phyloP scores from a whole-genome alignment of 2,797 vertebrate species.

The Fundulus diaphanus region DNA sequence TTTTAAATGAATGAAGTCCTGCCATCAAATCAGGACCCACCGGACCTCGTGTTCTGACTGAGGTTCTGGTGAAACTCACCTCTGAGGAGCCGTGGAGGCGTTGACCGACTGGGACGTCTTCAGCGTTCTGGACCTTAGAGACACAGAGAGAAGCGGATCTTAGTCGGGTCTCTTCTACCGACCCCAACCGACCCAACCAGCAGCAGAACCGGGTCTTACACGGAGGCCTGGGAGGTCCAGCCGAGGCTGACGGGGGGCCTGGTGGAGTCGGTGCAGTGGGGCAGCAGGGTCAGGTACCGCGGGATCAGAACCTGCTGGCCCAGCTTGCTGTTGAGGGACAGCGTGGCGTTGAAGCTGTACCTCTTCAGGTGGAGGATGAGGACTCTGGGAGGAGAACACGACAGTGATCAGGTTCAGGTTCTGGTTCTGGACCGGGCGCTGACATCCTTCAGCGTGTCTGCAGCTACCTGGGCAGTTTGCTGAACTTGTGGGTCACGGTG shows the following conservation, averaged over 20 bases:
- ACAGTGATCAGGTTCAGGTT: too few species aligned
- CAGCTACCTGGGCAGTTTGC: constrained; percentile 93
- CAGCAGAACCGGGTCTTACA: constrained; percentile 78
- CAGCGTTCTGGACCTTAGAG: constrained; percentile 88
- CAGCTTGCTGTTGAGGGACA: constrained; percentile 96
- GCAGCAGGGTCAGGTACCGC: constrained; percentile 90
- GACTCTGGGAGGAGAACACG: constrained; percentile 78
- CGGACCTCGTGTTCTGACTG: neutral
- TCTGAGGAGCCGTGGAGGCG: constrained; percentile 71
- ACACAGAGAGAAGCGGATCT: constrained; percentile 18
- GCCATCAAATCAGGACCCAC: neutral
- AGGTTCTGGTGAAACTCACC: constrained; percentile 62
- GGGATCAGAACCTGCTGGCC: constrained; percentile 98
- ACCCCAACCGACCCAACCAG: too few species aligned
- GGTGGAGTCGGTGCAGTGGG: constrained; percentile 93
- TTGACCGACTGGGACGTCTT: constrained; percentile 92
- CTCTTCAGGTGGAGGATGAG: constrained; percentile 98
- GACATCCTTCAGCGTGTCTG: too few species aligned
- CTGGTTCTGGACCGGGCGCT: too few species aligned
- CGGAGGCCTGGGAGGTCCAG: constrained; percentile 85
- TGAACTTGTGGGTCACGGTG: constrained; percentile 95
- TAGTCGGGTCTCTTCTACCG: too few species aligned
- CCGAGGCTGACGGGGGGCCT: constrained; percentile 87
- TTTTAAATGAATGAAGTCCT: too few species aligned
- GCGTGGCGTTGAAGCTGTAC: constrained; percentile 95